A percentile compares a stretch with the other conserved stretches of the same genome.
Conservation (phyloP, 2,797 vertebrate species). For the Scyliorhinus canicula region DNA sequence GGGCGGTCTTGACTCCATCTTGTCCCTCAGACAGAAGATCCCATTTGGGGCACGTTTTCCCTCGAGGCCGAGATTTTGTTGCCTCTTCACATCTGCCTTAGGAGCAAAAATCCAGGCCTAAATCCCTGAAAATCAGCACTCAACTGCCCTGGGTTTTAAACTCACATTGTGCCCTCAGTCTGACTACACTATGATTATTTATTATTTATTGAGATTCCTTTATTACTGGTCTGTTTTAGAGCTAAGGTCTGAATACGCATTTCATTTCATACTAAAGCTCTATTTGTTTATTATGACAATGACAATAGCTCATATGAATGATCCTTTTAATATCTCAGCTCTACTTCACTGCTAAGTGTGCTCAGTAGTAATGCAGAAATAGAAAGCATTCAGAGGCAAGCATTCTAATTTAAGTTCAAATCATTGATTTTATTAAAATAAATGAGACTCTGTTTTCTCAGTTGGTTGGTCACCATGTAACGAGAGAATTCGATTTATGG, state of each 20-base stretch:
- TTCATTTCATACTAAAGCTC: not conserved
- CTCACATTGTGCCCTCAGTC: not conserved
- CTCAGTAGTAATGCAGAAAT: not conserved
- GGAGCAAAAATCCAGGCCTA: not conserved
- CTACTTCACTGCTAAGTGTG: not conserved
- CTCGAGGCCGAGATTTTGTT: no score
- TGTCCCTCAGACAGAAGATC: no score
- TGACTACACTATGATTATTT: not conserved
- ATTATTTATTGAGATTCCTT: not conserved
- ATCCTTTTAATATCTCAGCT: not conserved
- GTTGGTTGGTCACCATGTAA: slow-evolving; percentile 13
- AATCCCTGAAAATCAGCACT: not conserved
- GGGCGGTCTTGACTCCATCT: no score
- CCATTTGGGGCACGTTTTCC: no score
- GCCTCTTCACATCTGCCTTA: no score
- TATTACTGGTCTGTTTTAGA: not conserved
- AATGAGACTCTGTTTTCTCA: not conserved
- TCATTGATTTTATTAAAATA: slow-evolving; percentile 32
- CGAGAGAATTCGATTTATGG: not conserved
- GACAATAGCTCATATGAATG: not conserved
- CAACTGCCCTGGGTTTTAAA: not conserved
- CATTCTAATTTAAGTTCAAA: not conserved
- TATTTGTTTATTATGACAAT: not conserved
- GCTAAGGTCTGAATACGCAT: not conserved
- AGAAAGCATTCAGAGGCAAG: not conserved